Conservation (phyloP, 1,140 invertebrate species). For the Eriocheir sinensis region DNA sequence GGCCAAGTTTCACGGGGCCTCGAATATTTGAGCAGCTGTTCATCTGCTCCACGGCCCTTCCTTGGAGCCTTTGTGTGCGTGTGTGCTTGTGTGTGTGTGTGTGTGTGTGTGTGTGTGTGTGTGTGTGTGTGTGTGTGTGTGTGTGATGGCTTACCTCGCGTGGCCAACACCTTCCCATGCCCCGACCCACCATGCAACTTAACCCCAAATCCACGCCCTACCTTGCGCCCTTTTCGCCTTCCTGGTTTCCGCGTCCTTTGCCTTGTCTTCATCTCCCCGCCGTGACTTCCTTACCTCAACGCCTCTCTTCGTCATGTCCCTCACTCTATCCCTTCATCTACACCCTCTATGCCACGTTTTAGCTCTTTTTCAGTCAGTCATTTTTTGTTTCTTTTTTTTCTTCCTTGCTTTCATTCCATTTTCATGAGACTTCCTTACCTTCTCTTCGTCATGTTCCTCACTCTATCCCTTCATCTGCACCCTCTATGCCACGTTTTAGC, state of each 20-base stretch:
- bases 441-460: no score
- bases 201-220: not conserved
- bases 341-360: no score
- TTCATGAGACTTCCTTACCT: no score
- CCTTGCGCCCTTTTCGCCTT: not conserved
- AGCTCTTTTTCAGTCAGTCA: no score
- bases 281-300: not conserved
- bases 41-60: not conserved
- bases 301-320: no score
- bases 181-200: not conserved
- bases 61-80: no score
- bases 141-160: not conserved
- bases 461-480: no score
- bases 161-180: not conserved
- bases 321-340: no score
- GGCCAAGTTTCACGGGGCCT: not conserved
- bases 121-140: constrained; percentile 1
- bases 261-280: not conserved
- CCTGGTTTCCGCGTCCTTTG: not conserved
- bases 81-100: not conserved
- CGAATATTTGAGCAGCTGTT: constrained; percentile 24
- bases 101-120: constrained; percentile 14
- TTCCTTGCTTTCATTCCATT: no score
- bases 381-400: no score
- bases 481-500: no score